These are phyloP conservation scores for Eriocheir sinensis DNA, from an alignment of 1,140 invertebrate species.

Conservation along the genomic window DNA sequence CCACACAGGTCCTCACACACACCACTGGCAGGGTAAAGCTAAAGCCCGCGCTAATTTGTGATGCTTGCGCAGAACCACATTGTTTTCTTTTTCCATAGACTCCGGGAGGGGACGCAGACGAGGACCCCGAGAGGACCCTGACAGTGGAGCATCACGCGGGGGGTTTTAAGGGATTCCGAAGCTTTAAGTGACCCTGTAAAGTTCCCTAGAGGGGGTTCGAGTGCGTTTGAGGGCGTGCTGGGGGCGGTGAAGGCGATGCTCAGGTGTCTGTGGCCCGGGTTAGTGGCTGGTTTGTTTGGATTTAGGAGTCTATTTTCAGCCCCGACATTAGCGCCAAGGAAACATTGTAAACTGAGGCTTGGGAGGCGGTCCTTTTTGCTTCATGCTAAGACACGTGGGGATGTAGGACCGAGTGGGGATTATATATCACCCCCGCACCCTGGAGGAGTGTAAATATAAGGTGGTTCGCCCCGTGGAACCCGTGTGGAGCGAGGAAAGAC, in stretches of 20 bases:
- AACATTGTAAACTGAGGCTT: conserved; percentile 77
- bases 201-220: too few relatives aligned
- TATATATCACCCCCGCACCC: conserved; percentile 54
- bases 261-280: conserved; percentile 44
- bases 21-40: not conserved
- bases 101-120: not conserved
- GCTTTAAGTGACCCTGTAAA: too few relatives aligned
- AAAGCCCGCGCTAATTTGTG: conserved; percentile 77
- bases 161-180: not conserved
- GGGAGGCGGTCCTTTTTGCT: conserved; percentile 65
- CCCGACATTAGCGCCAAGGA: conserved; percentile 77
- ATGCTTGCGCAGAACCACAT: conserved; percentile 73
- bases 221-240: too few relatives aligned
- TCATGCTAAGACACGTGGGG: conserved; percentile 55
- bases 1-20: not conserved
- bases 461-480: not conserved
- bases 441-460: conserved; percentile 65
- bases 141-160: conserved; percentile 40
- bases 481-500: conserved; percentile 60
- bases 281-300: conserved; percentile 77
- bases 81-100: conserved; percentile 75
- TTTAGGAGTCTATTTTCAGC: conserved; percentile 68
- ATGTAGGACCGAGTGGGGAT: conserved; percentile 59
- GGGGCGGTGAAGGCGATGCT: not conserved
- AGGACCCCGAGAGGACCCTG: conserved; percentile 38